Evolutionary conservation across 2,113 vertebrate genomes (phyloP).

Genomic region (Brachionichthys hirsutus): DNA sequence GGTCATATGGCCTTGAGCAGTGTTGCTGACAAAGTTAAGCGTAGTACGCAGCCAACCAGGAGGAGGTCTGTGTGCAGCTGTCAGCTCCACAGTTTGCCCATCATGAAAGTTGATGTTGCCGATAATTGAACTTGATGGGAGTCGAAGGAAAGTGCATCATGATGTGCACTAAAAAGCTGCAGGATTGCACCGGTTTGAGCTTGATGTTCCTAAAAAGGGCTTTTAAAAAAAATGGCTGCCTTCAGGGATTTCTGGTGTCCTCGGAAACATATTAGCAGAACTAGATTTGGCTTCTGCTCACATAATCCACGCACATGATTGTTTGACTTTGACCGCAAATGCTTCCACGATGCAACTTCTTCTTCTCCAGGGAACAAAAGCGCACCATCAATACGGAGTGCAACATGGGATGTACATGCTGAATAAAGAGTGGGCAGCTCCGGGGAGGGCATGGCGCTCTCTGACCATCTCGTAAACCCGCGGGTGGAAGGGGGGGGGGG

Average conservation of each 20-base stretch:
- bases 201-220: conserved; percentile 29
- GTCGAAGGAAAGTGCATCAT: conserved; percentile 39
- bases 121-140: conserved; percentile 57
- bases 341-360: not conserved
- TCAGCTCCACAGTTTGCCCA: conserved; percentile 41
- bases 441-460: conserved; percentile 2
- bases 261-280: not conserved
- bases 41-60: conserved; percentile 36
- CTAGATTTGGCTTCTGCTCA: not conserved
- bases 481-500: conserved; percentile 32
- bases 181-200: conserved; percentile 14
- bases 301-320: too few species aligned
- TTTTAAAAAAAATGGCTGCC: conserved; percentile 48
- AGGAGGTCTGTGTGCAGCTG: conserved; percentile 42
- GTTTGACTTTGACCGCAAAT: not conserved
- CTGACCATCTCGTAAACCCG: conserved; percentile 8
- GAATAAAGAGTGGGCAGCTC: not conserved
- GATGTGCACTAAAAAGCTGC: conserved; percentile 13
- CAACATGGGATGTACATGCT: not conserved
- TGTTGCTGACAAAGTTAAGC: conserved; percentile 55
- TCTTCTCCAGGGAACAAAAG: not conserved
- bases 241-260: conserved; percentile 17
- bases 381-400: not conserved
- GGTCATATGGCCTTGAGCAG: conserved; percentile 50
- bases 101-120: conserved; percentile 37